phyloP scores from a whole-genome alignment of 2,113 vertebrate species.

The Hippocampus zosterae region DNA sequence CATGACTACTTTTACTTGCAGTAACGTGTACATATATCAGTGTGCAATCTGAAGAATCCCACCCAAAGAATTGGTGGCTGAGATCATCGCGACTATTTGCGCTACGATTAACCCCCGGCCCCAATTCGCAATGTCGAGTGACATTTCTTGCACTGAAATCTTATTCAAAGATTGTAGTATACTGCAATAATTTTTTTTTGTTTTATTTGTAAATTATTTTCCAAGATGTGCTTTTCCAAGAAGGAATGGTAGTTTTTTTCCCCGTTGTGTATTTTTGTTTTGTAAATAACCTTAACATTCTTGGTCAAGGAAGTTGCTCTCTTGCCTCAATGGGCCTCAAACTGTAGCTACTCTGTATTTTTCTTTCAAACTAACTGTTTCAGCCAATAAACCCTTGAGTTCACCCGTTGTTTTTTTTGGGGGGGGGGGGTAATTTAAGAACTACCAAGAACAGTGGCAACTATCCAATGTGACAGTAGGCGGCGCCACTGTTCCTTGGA shows the following conservation, averaged over 20 bases:
- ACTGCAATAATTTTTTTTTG: constrained; percentile 89
- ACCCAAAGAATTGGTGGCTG: constrained; percentile 4
- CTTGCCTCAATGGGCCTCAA: constrained; percentile 1
- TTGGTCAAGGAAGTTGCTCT: not conserved
- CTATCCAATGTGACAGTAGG: constrained; percentile 35
- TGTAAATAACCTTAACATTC: constrained; percentile 89
- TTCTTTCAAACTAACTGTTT: constrained; percentile 64
- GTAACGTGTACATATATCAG: constrained; percentile 62
- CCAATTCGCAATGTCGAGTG: not conserved
- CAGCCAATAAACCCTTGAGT: constrained; percentile 66
- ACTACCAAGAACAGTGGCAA: not conserved
- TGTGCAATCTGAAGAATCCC: constrained; percentile 64
- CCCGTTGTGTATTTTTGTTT: constrained; percentile 69
- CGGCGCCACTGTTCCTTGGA: constrained; percentile 31
- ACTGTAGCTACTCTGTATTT: constrained; percentile 66
- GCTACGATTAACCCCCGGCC: not conserved
- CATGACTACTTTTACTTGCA: constrained; percentile 53
- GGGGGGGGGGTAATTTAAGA: not conserved
- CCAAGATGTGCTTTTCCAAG: constrained; percentile 70
- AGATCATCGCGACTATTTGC: not conserved
- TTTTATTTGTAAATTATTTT: constrained; percentile 89
- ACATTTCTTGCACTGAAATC: constrained; percentile 88
- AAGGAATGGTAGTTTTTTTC: constrained; percentile 21
- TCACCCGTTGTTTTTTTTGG: constrained; percentile 20
- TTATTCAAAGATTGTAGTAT: constrained; percentile 90